phyloP scores from a whole-genome alignment of 1,140 invertebrate genomes.

The Drosophila persimilis region DNA sequence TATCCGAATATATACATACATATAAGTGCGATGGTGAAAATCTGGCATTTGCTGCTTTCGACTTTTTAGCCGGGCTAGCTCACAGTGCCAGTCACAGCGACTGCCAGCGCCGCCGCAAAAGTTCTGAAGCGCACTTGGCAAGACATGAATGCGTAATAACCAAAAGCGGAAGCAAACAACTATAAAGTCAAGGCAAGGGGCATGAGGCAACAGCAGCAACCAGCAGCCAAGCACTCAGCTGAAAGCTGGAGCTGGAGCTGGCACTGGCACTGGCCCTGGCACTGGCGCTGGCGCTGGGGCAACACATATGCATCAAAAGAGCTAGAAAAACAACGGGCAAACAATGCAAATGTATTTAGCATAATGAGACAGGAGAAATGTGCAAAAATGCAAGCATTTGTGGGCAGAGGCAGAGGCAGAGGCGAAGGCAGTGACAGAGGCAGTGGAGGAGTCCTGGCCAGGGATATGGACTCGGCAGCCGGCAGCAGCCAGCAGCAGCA shows the following conservation, averaged over 20 bases:
- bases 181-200: constrained; percentile 67
- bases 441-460: constrained; percentile 22
- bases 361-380: constrained; percentile 81
- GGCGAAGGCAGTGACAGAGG: background rate
- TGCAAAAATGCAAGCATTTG: constrained; percentile 81
- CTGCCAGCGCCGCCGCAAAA: constrained; percentile 50
- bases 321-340: constrained; percentile 79
- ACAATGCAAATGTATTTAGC: constrained; percentile 81
- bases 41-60: constrained; percentile 77
- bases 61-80: constrained; percentile 55
- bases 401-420: constrained; percentile 12
- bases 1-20: constrained; percentile 13
- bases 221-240: constrained; percentile 33
- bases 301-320: constrained; percentile 80
- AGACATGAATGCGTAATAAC: constrained; percentile 80
- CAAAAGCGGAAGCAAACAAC: constrained; percentile 79
- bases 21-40: constrained; percentile 55
- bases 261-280: constrained; percentile 7
- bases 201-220: background rate
- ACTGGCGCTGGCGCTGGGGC: constrained; percentile 16
- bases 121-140: constrained; percentile 78
- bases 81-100: constrained; percentile 1
- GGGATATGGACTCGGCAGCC: constrained; percentile 50
- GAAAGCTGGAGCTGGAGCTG: constrained; percentile 22
- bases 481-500: constrained; percentile 43